These are phyloP conservation scores for Abrostola tripartita DNA, from an alignment of 2,888 invertebrate species.

Conservation along the genomic window DNA sequence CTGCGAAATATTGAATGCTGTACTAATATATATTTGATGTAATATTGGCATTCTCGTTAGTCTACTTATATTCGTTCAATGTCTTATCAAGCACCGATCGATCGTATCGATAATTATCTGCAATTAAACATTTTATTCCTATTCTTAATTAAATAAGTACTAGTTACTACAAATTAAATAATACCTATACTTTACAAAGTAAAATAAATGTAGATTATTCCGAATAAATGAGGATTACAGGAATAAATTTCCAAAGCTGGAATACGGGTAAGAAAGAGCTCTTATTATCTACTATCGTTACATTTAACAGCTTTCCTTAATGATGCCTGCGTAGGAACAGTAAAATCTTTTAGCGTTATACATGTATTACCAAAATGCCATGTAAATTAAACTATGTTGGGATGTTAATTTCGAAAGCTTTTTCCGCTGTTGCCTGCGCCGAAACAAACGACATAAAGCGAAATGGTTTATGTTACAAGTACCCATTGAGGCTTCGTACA, in stretches of 20 bases:
- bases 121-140: too few relatives aligned
- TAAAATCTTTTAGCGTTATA: conserved; percentile 5
- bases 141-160: too few relatives aligned
- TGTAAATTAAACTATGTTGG: conserved; percentile 11
- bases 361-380: conserved; percentile 3
- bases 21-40: too few relatives aligned
- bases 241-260: neutral
- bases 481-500: too few relatives aligned
- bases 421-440: neutral
- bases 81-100: too few relatives aligned
- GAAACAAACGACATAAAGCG: neutral
- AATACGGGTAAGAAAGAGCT: neutral
- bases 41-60: too few relatives aligned
- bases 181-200: too few relatives aligned
- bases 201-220: too few relatives aligned
- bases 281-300: neutral
- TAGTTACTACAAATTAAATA: too few relatives aligned
- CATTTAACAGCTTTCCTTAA: neutral
- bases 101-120: too few relatives aligned
- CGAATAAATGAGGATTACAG: neutral
- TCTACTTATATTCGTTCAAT: too few relatives aligned
- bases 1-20: too few relatives aligned
- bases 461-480: neutral
- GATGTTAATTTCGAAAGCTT: conserved; percentile 5
- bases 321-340: conserved; percentile 3